Conservation (phyloP, 2,113 vertebrate species). For the Pipra filicauda region DNA sequence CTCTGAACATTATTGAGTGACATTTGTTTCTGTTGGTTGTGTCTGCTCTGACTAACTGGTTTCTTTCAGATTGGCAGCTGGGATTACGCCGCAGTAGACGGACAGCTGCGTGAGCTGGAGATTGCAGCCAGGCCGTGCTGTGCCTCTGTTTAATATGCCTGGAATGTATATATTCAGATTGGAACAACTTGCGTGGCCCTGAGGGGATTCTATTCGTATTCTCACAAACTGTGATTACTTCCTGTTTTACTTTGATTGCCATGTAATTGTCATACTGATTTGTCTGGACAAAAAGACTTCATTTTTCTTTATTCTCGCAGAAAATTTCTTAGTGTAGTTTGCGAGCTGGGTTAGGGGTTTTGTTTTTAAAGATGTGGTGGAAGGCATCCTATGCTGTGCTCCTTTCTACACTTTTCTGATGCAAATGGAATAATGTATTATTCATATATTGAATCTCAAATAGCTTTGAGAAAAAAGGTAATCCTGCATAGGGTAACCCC, state of each 20-base stretch:
- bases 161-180: conserved; percentile 79
- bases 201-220: conserved; percentile 69
- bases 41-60: conserved; percentile 88
- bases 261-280: conserved; percentile 30
- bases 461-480: neutral
- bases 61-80: conserved; percentile 88
- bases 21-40: conserved; percentile 88
- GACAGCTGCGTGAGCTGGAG: conserved; percentile 72
- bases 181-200: conserved; percentile 60
- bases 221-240: conserved; percentile 81
- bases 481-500: neutral
- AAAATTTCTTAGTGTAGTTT: neutral
- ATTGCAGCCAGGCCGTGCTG: conserved; percentile 43
- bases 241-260: conserved; percentile 70
- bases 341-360: neutral
- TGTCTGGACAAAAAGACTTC: neutral
- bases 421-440: neutral
- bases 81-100: conserved; percentile 76
- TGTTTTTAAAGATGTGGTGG: neutral
- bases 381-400: neutral
- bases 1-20: conserved; percentile 85
- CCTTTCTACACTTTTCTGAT: neutral
- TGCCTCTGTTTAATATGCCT: conserved; percentile 71
- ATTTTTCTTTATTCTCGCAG: neutral
- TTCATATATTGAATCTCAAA: neutral